phyloP scores from a whole-genome alignment of 2,113 vertebrate species.

The Nibea albiflora region DNA sequence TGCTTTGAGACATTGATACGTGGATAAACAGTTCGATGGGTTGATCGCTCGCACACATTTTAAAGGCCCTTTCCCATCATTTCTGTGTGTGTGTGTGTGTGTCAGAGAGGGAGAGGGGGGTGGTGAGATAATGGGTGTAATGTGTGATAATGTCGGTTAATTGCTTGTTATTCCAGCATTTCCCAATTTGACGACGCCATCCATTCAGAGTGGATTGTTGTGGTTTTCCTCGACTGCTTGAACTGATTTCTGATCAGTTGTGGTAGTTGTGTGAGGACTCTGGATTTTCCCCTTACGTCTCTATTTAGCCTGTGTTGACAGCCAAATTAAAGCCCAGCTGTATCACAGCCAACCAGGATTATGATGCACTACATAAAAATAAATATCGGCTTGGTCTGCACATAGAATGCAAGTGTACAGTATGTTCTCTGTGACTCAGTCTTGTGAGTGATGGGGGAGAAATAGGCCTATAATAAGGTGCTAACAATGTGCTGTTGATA shows the following conservation, averaged over 20 bases:
- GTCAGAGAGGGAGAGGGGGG: background rate
- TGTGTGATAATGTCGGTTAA: conserved; percentile 14
- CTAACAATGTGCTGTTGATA: conserved; percentile 11
- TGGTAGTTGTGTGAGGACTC: background rate
- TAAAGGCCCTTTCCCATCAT: background rate
- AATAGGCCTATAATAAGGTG: conserved; percentile 14
- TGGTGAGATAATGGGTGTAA: background rate
- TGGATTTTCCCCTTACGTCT: background rate
- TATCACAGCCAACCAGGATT: conserved; percentile 27
- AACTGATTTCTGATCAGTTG: background rate
- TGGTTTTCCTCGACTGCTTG: background rate
- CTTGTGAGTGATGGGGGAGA: conserved; percentile 8
- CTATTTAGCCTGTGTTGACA: conserved; percentile 19
- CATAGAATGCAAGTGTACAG: background rate
- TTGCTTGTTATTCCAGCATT: background rate
- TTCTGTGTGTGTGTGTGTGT: background rate
- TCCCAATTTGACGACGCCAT: background rate
- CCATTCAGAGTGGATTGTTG: background rate
- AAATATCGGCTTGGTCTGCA: conserved; percentile 18
- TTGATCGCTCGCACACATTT: background rate
- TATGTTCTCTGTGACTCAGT: conserved; percentile 1
- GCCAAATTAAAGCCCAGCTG: conserved; percentile 2
- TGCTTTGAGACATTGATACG: conserved; percentile 17
- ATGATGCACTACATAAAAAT: conserved; percentile 47
- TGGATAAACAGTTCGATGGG: conserved; percentile 22